A percentile compares a stretch with the other conserved stretches of the same genome.
These are phyloP conservation scores for Philantomba maxwellii DNA, from an alignment of 2,113 vertebrate species.

Conservation along the genomic window DNA sequence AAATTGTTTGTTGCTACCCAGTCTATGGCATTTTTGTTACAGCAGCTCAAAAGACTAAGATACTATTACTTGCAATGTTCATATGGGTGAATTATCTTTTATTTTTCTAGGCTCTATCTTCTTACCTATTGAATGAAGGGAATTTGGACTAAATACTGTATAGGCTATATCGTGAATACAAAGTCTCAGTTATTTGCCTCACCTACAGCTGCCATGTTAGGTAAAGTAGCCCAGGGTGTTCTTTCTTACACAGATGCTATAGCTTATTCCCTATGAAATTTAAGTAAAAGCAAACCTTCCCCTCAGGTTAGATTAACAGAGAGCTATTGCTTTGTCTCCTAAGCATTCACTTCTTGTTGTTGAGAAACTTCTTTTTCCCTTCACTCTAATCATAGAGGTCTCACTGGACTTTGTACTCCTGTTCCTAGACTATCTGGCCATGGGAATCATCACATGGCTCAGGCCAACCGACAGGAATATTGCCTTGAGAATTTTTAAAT, in stretches of 20 bases:
- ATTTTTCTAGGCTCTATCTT: background rate
- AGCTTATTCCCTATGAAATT: background rate
- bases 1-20: background rate
- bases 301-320: background rate
- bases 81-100: background rate
- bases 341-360: background rate
- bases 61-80: background rate
- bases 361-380: background rate
- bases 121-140: background rate
- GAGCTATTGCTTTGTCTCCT: background rate
- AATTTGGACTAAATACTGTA: background rate
- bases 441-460: background rate
- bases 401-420: background rate
- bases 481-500: background rate
- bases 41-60: background rate
- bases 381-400: background rate
- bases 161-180: accelerated
- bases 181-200: background rate
- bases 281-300: background rate
- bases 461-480: background rate
- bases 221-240: background rate
- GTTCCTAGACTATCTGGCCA: background rate
- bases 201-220: background rate
- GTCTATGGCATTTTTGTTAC: background rate
- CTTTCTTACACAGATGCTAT: background rate